phyloP scores from a whole-genome alignment of 2,113 vertebrate species.

The Lichenostomus cassidix region DNA sequence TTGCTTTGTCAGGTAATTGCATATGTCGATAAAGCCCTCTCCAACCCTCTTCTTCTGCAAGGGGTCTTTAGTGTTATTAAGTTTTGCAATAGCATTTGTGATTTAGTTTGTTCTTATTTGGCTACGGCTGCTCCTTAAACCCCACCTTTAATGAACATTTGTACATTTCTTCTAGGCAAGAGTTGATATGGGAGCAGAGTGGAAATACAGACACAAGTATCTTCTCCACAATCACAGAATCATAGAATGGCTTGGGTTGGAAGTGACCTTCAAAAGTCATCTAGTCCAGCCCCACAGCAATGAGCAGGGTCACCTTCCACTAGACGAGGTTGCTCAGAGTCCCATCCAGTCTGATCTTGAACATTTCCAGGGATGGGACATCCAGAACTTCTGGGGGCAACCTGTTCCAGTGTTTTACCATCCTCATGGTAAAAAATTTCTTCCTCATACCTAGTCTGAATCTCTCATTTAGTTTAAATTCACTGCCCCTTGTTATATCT shows the following conservation, averaged over 20 bases:
- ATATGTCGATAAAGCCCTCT: background rate
- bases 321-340: background rate
- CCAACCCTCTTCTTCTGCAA: background rate
- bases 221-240: background rate
- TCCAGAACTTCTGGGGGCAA: background rate
- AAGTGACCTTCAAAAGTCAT: background rate
- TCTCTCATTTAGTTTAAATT: background rate
- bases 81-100: background rate
- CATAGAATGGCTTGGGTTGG: background rate
- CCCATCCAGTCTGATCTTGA: background rate
- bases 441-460: background rate
- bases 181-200: background rate
- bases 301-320: background rate
- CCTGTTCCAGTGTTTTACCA: background rate
- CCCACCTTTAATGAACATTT: background rate
- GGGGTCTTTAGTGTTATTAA: background rate
- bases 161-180: background rate
- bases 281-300: background rate
- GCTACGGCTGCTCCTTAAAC: background rate
- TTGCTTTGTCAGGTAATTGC: background rate
- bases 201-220: background rate
- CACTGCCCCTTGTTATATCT: background rate
- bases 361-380: background rate
- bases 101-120: background rate
- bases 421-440: background rate